Conservation (phyloP, 2,113 vertebrate species). For the Neogobius melanostomus region DNA sequence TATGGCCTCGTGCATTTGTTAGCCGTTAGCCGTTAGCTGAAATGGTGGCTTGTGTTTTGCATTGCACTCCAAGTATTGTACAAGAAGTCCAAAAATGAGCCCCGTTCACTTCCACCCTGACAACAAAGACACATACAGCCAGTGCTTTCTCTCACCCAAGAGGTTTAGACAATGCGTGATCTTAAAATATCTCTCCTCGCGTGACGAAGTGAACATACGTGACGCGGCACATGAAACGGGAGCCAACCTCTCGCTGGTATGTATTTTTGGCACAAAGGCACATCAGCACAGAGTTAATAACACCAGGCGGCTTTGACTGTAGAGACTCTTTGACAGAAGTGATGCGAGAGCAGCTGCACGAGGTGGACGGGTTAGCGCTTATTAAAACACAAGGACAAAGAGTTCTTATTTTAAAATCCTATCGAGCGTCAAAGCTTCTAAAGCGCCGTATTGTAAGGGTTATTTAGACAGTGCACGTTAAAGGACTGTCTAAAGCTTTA, state of each 20-base stretch:
- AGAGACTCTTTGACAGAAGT: background rate
- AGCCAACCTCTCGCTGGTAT: slow-evolving; percentile 5
- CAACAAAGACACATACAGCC: background rate
- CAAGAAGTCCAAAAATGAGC: background rate
- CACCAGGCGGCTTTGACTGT: slow-evolving; percentile 28
- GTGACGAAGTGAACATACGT: slow-evolving; percentile 5
- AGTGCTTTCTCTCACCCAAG: background rate
- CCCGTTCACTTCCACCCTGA: no score
- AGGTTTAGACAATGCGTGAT: background rate
- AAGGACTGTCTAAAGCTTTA: no score
- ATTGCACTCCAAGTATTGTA: no score
- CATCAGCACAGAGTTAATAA: slow-evolving; percentile 20
- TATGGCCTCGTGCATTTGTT: no score
- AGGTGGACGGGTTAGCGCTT: slow-evolving; percentile 5
- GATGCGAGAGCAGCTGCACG: slow-evolving; percentile 10
- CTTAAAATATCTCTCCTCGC: slow-evolving; percentile 24
- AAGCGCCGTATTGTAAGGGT: no score
- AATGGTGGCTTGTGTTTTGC: no score
- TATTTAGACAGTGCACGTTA: no score
- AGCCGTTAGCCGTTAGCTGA: no score
- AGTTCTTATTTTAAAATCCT: background rate
- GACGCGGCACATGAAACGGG: slow-evolving; percentile 5
- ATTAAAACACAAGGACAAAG: background rate
- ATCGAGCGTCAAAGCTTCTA: background rate
- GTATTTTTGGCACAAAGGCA: slow-evolving; percentile 24